Conservation (phyloP, 2,797 vertebrate species). For the Botia kubotai region DNA sequence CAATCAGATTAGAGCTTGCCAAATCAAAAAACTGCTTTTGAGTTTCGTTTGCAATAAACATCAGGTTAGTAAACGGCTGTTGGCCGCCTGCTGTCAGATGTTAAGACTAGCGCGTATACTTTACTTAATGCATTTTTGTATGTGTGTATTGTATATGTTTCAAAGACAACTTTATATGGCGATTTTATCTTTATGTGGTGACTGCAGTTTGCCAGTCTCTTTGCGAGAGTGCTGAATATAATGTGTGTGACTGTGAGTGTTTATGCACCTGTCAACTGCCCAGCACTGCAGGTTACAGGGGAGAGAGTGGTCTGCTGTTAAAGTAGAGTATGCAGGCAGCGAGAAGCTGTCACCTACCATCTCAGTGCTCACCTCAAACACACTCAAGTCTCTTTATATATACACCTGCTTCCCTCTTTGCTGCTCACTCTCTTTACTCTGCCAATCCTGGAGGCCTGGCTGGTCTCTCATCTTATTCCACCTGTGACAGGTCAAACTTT, state of each 20-base stretch:
- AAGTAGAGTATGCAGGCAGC: conserved; percentile 43
- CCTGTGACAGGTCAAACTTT: conserved; percentile 16
- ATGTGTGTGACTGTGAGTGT: conserved; percentile 25
- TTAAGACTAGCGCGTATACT: neutral
- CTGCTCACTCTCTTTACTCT: conserved; percentile 40
- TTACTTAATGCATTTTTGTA: conserved; percentile 48
- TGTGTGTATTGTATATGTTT: conserved; percentile 12
- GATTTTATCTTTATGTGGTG: conserved; percentile 13
- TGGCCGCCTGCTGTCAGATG: neutral
- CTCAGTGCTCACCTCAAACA: conserved; percentile 48
- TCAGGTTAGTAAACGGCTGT: neutral
- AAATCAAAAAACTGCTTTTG: neutral
- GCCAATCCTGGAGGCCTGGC: conserved; percentile 15
- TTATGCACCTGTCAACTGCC: conserved; percentile 44
- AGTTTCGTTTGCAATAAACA: neutral
- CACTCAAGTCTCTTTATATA: conserved; percentile 34
- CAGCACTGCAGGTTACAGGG: conserved; percentile 42
- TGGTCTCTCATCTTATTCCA: conserved; percentile 20
- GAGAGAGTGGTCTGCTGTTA: conserved; percentile 13
- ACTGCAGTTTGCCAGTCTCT: conserved; percentile 14
- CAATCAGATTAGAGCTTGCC: conserved; percentile 9
- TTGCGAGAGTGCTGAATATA: conserved; percentile 8
- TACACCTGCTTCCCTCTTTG: conserved; percentile 34
- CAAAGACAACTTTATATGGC: neutral
- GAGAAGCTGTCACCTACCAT: conserved; percentile 50